phyloP scores from a whole-genome alignment of 2,113 vertebrate genomes.

The Eurypyga helias region DNA sequence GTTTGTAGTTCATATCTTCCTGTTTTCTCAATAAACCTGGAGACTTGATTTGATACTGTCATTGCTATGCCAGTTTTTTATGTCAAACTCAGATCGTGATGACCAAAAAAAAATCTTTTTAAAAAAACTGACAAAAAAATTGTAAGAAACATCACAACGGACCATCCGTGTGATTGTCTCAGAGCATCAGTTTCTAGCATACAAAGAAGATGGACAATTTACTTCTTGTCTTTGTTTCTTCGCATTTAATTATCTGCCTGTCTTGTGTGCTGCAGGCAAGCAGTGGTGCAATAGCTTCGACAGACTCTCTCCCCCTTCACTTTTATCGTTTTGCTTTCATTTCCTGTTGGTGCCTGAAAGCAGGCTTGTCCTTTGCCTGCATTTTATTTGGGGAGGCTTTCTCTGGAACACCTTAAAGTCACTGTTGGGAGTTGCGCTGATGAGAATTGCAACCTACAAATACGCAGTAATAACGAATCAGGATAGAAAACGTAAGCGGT shows the following conservation, averaged over 20 bases:
- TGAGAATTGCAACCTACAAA: not conserved
- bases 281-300: not conserved
- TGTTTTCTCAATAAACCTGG: not conserved
- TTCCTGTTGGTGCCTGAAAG: slow-evolving; percentile 14
- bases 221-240: not conserved
- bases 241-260: not conserved
- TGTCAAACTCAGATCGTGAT: not conserved
- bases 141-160: not conserved
- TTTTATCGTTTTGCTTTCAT: slow-evolving; percentile 19
- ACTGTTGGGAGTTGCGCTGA: not conserved
- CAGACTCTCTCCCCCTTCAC: not conserved
- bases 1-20: not conserved
- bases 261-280: not conserved
- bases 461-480: not conserved
- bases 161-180: not conserved
- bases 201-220: not conserved
- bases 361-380: not conserved
- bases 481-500: not conserved
- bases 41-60: not conserved
- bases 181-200: not conserved
- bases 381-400: not conserved
- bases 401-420: not conserved
- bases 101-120: not conserved
- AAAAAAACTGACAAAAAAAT: not conserved
- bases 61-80: not conserved